Percentiles rank a stretch among this genome's conserved stretches.
phyloP scores from a whole-genome alignment of 2,797 vertebrate genomes.

The Malurus splendens region DNA sequence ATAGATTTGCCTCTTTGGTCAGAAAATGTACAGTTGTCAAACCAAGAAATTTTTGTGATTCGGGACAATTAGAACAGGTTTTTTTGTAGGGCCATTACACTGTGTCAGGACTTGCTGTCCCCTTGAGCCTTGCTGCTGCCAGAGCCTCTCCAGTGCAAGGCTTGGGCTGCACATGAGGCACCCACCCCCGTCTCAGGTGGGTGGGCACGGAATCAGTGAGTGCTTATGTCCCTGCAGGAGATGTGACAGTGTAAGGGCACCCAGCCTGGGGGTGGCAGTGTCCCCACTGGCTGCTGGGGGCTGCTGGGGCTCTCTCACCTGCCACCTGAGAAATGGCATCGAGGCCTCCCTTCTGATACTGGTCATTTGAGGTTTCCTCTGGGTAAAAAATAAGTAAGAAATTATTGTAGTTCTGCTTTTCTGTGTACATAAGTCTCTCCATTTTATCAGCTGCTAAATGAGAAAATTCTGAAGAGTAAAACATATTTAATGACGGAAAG shows the following conservation, averaged over 20 bases:
- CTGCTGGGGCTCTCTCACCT: neutral
- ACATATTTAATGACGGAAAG: neutral
- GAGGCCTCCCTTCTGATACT: neutral
- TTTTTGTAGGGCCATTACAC: neutral
- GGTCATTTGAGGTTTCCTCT: neutral
- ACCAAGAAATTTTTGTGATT: neutral
- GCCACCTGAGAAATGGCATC: fast-evolving
- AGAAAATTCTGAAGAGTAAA: neutral
- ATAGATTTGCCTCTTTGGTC: neutral
- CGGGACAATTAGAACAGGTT: neutral
- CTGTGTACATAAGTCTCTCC: fast-evolving
- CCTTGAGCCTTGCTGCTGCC: neutral
- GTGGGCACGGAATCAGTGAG: fast-evolving
- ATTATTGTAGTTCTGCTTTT: neutral
- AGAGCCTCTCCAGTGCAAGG: neutral
- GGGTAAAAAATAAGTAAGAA: neutral
- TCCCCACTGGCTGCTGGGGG: neutral
- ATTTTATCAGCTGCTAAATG: neutral
- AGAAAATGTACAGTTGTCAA: neutral
- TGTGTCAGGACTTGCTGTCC: fast-evolving
- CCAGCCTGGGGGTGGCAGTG: neutral
- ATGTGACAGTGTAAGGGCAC: fast-evolving
- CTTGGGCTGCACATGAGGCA: fast-evolving
- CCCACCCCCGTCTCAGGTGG: fast-evolving
- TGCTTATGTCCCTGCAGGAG: neutral